These are phyloP conservation scores for Cyphomyrus plagiostoma DNA, from an alignment of 2,113 vertebrate species.

Conservation along the genomic window DNA sequence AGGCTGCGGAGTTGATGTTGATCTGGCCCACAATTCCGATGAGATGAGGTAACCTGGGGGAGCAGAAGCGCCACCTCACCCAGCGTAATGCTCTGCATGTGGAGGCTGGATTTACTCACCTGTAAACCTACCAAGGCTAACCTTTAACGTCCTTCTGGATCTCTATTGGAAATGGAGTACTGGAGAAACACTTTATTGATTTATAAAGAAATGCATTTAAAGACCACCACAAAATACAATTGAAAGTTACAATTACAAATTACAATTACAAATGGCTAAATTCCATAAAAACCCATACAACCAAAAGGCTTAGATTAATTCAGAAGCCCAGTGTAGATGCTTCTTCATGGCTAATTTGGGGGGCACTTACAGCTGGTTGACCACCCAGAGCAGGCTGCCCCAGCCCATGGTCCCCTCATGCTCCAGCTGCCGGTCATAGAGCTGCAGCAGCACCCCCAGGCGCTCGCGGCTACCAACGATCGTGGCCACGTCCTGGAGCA, in stretches of 20 bases:
- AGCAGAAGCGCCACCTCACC: background rate
- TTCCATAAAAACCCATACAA: background rate
- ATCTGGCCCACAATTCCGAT: slow-evolving; percentile 94
- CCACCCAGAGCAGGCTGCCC: slow-evolving; percentile 94
- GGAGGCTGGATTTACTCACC: background rate
- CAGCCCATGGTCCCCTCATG: slow-evolving; percentile 95
- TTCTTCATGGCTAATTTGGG: background rate
- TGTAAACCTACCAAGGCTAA: background rate
- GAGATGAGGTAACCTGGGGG: slow-evolving; percentile 80
- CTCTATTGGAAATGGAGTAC: background rate
- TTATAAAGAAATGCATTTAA: background rate
- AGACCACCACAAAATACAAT: background rate
- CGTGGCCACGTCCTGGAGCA: slow-evolving; percentile 87
- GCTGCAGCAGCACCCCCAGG: slow-evolving; percentile 73
- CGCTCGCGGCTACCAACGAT: slow-evolving; percentile 89
- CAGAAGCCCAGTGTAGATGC: background rate
- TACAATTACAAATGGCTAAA: background rate
- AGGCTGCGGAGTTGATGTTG: slow-evolving; percentile 86
- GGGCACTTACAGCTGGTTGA: slow-evolving; percentile 90
- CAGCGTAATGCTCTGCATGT: background rate
- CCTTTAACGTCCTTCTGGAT: background rate
- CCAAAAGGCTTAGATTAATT: background rate
- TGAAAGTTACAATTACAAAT: background rate
- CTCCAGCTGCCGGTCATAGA: slow-evolving; percentile 90
- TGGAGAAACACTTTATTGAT: background rate